A percentile compares a stretch with the other conserved stretches of the same genome.
Evolutionary conservation across 2,888 invertebrate species (phyloP).

Genomic region (Cheilosia vernalis): DNA sequence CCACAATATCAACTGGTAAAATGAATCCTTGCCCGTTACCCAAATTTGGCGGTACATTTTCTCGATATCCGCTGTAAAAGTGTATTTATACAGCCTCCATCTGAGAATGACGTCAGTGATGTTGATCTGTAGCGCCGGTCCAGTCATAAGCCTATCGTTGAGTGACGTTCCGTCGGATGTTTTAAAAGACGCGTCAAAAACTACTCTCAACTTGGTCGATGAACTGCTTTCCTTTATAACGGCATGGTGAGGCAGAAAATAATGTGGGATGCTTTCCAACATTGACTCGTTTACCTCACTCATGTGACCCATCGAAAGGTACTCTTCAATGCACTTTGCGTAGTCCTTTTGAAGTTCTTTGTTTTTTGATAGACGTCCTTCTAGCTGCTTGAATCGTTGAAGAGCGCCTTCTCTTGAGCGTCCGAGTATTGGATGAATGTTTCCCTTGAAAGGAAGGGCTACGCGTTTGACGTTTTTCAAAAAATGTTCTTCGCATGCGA

Average conservation of each 20-base stretch:
- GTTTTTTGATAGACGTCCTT: not conserved
- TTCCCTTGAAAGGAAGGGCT: slow-evolving; percentile 43
- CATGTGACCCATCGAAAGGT: slow-evolving; percentile 26
- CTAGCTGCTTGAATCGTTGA: slow-evolving; percentile 4
- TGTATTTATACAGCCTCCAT: slow-evolving; percentile 6
- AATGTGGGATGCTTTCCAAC: not conserved
- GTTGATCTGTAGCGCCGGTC: slow-evolving; percentile 15
- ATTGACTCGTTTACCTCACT: not conserved
- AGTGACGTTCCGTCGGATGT: slow-evolving; percentile 63
- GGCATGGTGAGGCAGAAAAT: slow-evolving; percentile 12
- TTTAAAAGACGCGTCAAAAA: slow-evolving; percentile 49
- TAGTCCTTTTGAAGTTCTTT: not conserved
- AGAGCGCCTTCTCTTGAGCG: slow-evolving; percentile 24
- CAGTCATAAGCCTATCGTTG: slow-evolving; percentile 68
- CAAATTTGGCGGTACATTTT: not conserved
- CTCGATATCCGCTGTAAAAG: not conserved
- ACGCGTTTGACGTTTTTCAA: not conserved
- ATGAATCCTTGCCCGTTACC: not conserved
- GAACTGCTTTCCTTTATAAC: slow-evolving; percentile 35
- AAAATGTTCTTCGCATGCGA: slow-evolving; percentile 22
- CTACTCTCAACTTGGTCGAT: slow-evolving; percentile 43
- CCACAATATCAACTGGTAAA: not conserved
- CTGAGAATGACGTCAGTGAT: slow-evolving; percentile 1
- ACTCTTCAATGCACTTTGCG: slow-evolving; percentile 6
- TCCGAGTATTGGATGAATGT: slow-evolving; percentile 17